A percentile compares a stretch with the other conserved stretches of the same genome.
Evolutionary conservation across 2,113 vertebrate genomes (phyloP).

Genomic region (Lepus timidus): DNA sequence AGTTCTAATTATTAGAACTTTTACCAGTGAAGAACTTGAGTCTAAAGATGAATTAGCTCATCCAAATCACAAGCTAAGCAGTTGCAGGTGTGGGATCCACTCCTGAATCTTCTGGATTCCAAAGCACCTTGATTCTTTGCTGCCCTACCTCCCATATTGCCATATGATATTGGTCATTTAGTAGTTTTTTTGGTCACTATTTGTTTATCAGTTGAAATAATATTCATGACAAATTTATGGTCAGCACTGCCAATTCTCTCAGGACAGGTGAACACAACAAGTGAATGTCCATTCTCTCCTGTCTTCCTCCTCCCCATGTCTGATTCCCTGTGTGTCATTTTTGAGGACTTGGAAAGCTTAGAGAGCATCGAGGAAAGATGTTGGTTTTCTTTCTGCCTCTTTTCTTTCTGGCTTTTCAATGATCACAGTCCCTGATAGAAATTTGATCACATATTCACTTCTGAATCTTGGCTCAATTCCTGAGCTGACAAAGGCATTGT

Average conservation of each 20-base stretch:
- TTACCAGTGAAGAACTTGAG: conserved; percentile 10
- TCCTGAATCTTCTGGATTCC: not conserved
- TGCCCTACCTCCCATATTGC: not conserved
- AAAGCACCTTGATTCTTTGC: not conserved
- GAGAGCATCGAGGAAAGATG: not conserved
- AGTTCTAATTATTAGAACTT: not conserved
- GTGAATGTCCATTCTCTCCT: not conserved
- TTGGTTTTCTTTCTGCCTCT: not conserved
- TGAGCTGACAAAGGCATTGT: not conserved
- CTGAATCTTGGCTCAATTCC: not conserved
- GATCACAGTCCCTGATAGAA: not conserved
- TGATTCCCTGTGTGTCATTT: not conserved
- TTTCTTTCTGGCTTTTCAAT: not conserved
- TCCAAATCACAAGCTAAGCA: not conserved
- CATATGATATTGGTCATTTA: not conserved
- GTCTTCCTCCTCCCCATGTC: not conserved
- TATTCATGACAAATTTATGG: not conserved
- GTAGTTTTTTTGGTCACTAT: not conserved
- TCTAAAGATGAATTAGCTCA: not conserved
- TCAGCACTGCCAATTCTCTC: not conserved
- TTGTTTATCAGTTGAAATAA: not conserved
- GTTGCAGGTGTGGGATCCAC: not conserved
- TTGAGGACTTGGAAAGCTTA: not conserved
- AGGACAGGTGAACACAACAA: not conserved
- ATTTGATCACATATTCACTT: not conserved